Evolutionary conservation across 2,113 vertebrate species (phyloP), one percentile per base, ranked within the genome.

Genomic region (Trichechus manatus): DNA sequence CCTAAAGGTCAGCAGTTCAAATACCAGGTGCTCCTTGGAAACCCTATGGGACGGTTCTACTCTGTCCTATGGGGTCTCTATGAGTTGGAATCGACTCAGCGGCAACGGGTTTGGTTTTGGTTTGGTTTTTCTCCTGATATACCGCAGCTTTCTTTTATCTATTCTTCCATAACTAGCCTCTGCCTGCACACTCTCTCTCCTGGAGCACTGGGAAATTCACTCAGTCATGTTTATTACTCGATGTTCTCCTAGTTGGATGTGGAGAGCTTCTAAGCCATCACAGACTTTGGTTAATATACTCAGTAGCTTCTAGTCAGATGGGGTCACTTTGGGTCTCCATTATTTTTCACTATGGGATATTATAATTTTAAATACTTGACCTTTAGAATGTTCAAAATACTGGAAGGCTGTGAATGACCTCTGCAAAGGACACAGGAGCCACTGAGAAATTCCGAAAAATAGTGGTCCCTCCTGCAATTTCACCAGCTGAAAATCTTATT

Each of bases 281-380:
- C 17, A 81, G 56, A 53, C 27, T 4, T 14, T 53, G 15, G 9
- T 75, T 50, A 79, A 61, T 39, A 31, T 11, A 74, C 42, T n/a
- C 0, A 2, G 17, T 36, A 44, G 22, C 7, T 96, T 94, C 17
- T 23, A 44, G 9, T 31, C 53, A 61, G 23, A n/a, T 27, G 27
- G n/a, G 29, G 4, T 92, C 31, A 9, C 61, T 91, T 82, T 82
- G 8, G 13, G 81, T 44, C 70, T 59, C 19, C 53, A 53, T 80
- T 74, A 19, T 29, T 47, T 93, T 97, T 96, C 77, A 89, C 50
- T 91, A 13, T 1, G 13, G 42, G 33, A 7, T 74, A 29, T 90
- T 77, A 53, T 22, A 90, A 90, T 84, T 27, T 90, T 61, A 90
- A 92, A 74, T 80, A 56, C 14, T 86, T 89, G n/a, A 64, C 50